Percentiles rank a stretch among this genome's conserved stretches.
Conservation (phyloP, 2,797 vertebrate genomes). For the Microcaecilia unicolor region DNA sequence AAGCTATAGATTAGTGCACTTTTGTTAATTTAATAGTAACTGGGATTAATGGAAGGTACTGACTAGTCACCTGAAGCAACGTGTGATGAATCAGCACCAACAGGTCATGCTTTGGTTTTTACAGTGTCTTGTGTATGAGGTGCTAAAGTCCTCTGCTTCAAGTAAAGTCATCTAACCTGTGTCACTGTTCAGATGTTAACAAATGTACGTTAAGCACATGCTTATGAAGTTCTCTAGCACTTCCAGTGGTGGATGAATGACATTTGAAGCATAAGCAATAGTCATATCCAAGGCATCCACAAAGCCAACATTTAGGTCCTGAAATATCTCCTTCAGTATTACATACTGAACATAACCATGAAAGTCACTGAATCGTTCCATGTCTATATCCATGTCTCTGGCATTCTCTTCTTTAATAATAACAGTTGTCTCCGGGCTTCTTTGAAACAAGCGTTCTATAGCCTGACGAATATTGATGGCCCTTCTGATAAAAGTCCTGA, state of each 20-base stretch:
- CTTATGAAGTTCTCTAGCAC: background rate
- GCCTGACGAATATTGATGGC: constrained; percentile 17
- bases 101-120: too few relatives aligned
- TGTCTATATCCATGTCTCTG: background rate
- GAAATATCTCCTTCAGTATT: constrained; percentile 22
- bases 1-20: too few relatives aligned
- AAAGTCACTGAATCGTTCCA: background rate
- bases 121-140: too few relatives aligned
- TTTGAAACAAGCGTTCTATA: constrained; percentile 17
- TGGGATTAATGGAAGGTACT: too few relatives aligned
- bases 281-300: constrained; percentile 9
- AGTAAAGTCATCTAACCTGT: too few relatives aligned
- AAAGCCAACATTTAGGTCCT: background rate
- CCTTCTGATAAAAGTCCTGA: constrained; percentile 3
- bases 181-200: background rate
- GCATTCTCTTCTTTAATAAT: constrained; percentile 27
- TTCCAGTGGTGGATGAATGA: background rate
- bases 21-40: too few relatives aligned
- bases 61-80: too few relatives aligned
- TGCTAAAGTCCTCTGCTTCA: too few relatives aligned
- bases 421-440: constrained; percentile 2
- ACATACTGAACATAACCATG: constrained; percentile 18
- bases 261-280: constrained; percentile 7
- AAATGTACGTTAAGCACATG: background rate
- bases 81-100: too few relatives aligned